Conservation (phyloP, 2,797 vertebrate genomes). For the Lepilemur ruficaudatus region DNA sequence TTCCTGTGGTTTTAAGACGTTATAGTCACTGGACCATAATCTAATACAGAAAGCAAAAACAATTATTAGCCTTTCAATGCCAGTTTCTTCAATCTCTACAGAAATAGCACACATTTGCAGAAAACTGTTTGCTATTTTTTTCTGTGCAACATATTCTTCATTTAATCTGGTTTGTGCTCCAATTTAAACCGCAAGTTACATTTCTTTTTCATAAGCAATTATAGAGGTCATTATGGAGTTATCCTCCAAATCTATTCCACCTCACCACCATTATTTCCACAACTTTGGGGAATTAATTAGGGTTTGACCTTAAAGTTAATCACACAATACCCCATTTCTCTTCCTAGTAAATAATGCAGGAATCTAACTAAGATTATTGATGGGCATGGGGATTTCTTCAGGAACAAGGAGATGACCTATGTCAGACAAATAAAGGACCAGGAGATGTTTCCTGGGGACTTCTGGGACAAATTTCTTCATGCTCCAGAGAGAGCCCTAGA, state of each 20-base stretch:
- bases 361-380: not conserved
- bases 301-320: not conserved
- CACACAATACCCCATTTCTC: not conserved
- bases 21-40: not conserved
- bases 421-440: not conserved
- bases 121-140: not conserved
- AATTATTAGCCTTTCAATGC: not conserved
- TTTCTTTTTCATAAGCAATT: not conserved
- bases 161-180: not conserved
- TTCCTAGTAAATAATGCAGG: not conserved
- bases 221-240: not conserved
- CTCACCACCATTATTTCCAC: not conserved
- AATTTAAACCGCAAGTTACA: not conserved
- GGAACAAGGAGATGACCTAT: not conserved
- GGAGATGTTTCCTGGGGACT: not conserved
- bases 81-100: not conserved
- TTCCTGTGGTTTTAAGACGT: conserved; percentile 53
- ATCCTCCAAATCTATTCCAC: not conserved
- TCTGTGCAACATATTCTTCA: not conserved
- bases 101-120: conserved; percentile 5
- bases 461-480: not conserved
- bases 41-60: conserved; percentile 10
- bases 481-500: not conserved
- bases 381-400: not conserved
- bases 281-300: not conserved